Percentiles rank a stretch among this genome's conserved stretches.
phyloP scores from a whole-genome alignment of 2,113 vertebrate species.

The Antigone vipio region DNA sequence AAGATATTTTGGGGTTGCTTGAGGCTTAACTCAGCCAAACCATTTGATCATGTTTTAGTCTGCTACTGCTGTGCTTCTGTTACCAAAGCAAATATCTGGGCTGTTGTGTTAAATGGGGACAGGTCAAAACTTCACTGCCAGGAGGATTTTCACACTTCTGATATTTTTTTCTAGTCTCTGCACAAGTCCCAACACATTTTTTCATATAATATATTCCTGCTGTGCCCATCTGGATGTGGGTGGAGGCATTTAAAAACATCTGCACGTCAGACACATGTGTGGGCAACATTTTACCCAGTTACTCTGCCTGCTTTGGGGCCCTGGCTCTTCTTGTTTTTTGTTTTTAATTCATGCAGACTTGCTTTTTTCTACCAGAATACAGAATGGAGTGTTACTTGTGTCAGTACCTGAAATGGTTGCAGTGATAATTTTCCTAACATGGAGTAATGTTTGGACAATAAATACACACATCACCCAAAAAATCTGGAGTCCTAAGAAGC shows the following conservation, averaged over 20 bases:
- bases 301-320: neutral
- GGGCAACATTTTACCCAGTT: slow-evolving; percentile 25
- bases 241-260: slow-evolving; percentile 37
- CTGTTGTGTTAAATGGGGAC: slow-evolving; percentile 12
- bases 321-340: neutral
- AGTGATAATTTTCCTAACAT: slow-evolving; percentile 5
- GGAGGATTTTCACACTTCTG: slow-evolving; percentile 27
- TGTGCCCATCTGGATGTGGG: slow-evolving; percentile 62
- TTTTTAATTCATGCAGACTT: neutral
- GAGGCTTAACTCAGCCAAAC: neutral
- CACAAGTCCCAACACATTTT: neutral
- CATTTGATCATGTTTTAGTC: neutral
- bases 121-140: neutral
- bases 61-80: neutral
- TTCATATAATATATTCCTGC: slow-evolving; percentile 35
- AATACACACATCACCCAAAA: neutral
- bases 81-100: slow-evolving; percentile 23
- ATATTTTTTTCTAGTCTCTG: slow-evolving; percentile 17
- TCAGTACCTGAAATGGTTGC: slow-evolving; percentile 12
- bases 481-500: slow-evolving; percentile 3
- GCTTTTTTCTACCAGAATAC: neutral
- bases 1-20: neutral
- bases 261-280: slow-evolving; percentile 21
- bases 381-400: neutral
- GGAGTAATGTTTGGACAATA: slow-evolving; percentile 1